These are phyloP conservation scores for Rhorus exstirpatorius DNA, from an alignment of 2,888 invertebrate species.

Conservation along the genomic window DNA sequence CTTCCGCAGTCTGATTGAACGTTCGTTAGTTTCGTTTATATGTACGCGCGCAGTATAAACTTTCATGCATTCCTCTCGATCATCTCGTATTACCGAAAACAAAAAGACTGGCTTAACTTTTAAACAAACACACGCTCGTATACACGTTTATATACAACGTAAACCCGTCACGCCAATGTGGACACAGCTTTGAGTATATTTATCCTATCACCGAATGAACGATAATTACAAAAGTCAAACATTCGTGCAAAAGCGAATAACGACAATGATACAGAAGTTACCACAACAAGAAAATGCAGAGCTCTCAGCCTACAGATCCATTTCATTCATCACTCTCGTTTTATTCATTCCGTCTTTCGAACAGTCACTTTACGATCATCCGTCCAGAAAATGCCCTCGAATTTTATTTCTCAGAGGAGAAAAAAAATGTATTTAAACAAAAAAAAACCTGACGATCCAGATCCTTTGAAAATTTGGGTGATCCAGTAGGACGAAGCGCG, in stretches of 20 bases:
- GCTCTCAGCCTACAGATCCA: slow-evolving; percentile 25
- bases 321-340: slow-evolving; percentile 29
- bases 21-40: background rate
- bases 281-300: slow-evolving; percentile 14
- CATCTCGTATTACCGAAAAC: slow-evolving; percentile 26
- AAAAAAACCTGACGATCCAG: slow-evolving; percentile 22
- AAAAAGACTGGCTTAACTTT: background rate
- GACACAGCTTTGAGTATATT: slow-evolving; percentile 34
- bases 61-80: slow-evolving; percentile 7
- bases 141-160: background rate
- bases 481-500: slow-evolving; percentile 13
- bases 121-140: background rate
- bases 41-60: background rate
- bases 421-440: slow-evolving; percentile 8
- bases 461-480: no score
- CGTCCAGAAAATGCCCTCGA: slow-evolving; percentile 17
- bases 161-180: background rate
- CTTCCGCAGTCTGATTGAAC: background rate
- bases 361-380: slow-evolving; percentile 32
- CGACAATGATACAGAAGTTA: slow-evolving; percentile 33
- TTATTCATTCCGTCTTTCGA: slow-evolving; percentile 13
- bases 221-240: slow-evolving; percentile 54
- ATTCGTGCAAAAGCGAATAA: slow-evolving; percentile 38
- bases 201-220: slow-evolving; percentile 3
- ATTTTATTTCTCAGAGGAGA: slow-evolving; percentile 1